Base-by-base conservation (phyloP, 2,888 invertebrate species). In the Mythimna impura region DNA sequence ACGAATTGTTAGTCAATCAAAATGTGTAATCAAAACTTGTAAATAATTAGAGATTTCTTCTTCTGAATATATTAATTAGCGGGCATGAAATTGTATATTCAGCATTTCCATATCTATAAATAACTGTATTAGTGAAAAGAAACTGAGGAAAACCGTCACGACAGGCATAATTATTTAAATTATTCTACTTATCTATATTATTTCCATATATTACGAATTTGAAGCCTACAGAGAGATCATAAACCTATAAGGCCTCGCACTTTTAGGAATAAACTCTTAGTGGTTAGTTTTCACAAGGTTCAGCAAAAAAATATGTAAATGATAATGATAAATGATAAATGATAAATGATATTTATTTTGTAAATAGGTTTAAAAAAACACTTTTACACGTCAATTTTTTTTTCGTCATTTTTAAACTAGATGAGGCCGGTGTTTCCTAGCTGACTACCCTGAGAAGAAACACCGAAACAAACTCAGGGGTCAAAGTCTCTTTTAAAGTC, bases 1-100 rank as follows among this genome's bases (percentile, higher is more conserved):
- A 73, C 8, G 57, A 76, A 76, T 80, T 82, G 78, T 86, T 80
- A 76, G 71, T 79, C 71, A 69, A 78, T 78, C 69, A 71, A 71
- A 73, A 62, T 66, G 58, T 63, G 61, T 47, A 62, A 66, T 80
- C 54, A 52, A 47, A 20, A 61, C 43, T 74, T 30, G 50, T 50
- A 47, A 74, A 68, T 78, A 71, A 64, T 64, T 12, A 36, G 22
- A 40, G 20, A n/a, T 47, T 68, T 66, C 57, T 69, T 40, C 36
- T 20, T 40, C 30, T 12, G 54, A 57, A 36, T 36, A 14, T 60
- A 8, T 36, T 34, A 78, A 78, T 43, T 43, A 60, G 3, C 5
- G 36, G n/a, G 7, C n/a, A 20, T 52, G 50, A 52, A 60, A 54
- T 78, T 78, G 34, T 30, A 20, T 36, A 50, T 40, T 63, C 20